Conservation (phyloP, 2,797 vertebrate species). For the Hypotaenidia philippensis region DNA sequence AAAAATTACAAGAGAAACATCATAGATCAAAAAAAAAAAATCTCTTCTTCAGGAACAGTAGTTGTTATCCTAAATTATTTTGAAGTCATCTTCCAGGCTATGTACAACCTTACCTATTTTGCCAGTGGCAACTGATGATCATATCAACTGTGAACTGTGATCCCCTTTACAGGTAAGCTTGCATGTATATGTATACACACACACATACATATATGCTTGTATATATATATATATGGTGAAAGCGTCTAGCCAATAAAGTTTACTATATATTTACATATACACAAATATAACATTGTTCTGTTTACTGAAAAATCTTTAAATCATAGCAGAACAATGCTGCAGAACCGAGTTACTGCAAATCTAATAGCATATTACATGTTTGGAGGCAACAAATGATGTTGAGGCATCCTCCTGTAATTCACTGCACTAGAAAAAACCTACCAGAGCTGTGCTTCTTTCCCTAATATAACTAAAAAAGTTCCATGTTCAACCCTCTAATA, state of each 20-base stretch:
- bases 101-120: background rate
- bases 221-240: background rate
- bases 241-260: background rate
- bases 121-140: background rate
- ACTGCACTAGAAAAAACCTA: background rate
- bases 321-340: background rate
- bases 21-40: background rate
- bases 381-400: background rate
- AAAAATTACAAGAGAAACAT: rapidly evolving
- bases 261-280: background rate
- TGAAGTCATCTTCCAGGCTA: background rate
- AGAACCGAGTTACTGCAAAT: background rate
- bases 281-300: background rate
- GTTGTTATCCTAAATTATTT: background rate
- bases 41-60: background rate
- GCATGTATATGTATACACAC: background rate
- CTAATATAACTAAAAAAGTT: background rate
- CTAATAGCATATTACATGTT: background rate
- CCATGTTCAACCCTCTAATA: background rate
- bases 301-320: background rate
- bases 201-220: background rate
- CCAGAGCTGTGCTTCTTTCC: background rate
- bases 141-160: background rate
- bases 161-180: background rate
- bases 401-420: background rate